Percentiles rank a stretch among this genome's conserved stretches.
These are phyloP conservation scores for Apolygus lucorum DNA, from an alignment of 1,140 invertebrate species.

Conservation along the genomic window DNA sequence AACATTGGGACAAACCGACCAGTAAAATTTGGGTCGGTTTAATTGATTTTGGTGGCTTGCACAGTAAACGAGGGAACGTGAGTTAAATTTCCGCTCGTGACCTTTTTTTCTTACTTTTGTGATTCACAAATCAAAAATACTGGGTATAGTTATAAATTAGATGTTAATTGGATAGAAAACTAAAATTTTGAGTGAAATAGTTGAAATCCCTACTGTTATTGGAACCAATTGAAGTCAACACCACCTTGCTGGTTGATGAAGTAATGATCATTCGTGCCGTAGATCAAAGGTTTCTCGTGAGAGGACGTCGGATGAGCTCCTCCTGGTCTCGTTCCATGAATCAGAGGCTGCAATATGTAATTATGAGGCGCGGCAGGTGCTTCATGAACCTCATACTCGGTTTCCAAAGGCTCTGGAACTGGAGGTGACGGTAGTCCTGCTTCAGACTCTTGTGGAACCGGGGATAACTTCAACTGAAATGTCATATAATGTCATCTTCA, in stretches of 20 bases:
- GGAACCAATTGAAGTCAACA: no score
- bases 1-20: no score
- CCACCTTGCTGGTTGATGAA: neutral
- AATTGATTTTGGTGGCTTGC: neutral
- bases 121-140: neutral
- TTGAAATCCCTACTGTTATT: neutral
- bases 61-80: neutral
- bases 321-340: neutral
- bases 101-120: neutral
- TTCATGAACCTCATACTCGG: neutral
- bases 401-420: neutral
- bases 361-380: neutral
- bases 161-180: no score
- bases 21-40: no score
- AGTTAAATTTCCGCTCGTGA: neutral
- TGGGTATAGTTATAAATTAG: neutral
- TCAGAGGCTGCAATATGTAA: neutral
- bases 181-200: no score
- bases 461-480: neutral
- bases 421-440: neutral
- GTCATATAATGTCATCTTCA: no score
- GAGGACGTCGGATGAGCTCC: no score
- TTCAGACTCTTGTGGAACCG: neutral
- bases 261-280: neutral
- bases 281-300: no score